A percentile compares a stretch with the other conserved stretches of the same genome.
phyloP scores from a whole-genome alignment of 2,888 invertebrate species.

The Anticlea derivata region DNA sequence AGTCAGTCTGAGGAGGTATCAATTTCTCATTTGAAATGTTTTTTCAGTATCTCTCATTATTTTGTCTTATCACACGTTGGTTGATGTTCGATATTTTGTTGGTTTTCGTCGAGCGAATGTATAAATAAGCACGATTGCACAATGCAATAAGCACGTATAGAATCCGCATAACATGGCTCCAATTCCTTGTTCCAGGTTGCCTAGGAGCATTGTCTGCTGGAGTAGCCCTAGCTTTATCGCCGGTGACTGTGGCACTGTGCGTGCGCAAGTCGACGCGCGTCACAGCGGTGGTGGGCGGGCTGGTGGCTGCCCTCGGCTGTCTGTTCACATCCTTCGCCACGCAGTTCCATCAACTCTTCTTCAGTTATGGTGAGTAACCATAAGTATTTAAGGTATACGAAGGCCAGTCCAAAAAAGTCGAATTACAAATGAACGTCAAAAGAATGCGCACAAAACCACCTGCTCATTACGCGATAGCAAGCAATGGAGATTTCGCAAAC shows the following conservation, averaged over 20 bases:
- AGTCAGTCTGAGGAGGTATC: too few relatives aligned
- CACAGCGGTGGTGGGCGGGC: constrained; percentile 93
- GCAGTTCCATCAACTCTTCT: constrained; percentile 94
- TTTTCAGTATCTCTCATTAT: too few relatives aligned
- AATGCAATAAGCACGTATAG: too few relatives aligned
- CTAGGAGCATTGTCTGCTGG: constrained; percentile 91
- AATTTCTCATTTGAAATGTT: too few relatives aligned
- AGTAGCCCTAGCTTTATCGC: constrained; percentile 91
- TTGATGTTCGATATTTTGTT: too few relatives aligned
- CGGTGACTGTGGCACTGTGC: constrained; percentile 93
- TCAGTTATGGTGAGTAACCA: constrained; percentile 87
- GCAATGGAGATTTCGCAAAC: too few relatives aligned
- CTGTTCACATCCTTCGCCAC: constrained; percentile 95
- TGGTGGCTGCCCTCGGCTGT: constrained; percentile 93
- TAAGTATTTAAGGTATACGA: too few relatives aligned
- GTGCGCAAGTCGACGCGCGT: constrained; percentile 93
- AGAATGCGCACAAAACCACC: not conserved
- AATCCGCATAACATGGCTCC: too few relatives aligned
- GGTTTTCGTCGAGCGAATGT: too few relatives aligned
- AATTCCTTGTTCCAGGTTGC: constrained; percentile 85
- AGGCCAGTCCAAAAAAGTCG: too few relatives aligned
- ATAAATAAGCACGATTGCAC: too few relatives aligned
- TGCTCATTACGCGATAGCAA: not conserved
- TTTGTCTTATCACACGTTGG: too few relatives aligned
- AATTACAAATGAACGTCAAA: not conserved